Conservation (phyloP, 2,888 invertebrate genomes). For the Esperia sulphurella region DNA sequence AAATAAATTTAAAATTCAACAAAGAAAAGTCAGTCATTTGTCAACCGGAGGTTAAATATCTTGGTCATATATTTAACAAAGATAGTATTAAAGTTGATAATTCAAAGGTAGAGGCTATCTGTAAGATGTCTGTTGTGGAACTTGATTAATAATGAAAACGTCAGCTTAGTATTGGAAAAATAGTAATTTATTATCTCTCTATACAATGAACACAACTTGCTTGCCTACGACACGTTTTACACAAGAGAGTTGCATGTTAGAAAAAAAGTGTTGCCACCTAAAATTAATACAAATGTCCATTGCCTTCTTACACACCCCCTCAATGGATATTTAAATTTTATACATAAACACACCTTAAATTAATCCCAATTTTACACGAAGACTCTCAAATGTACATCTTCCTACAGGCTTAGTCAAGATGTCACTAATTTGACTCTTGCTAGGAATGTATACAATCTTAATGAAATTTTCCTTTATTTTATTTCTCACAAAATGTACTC, state of each 20-base stretch:
- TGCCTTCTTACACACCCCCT: constrained; percentile 2
- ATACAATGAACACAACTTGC: no score
- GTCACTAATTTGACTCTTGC: not conserved
- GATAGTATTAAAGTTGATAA: constrained; percentile 9
- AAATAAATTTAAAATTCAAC: constrained; percentile 17
- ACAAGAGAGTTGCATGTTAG: no score
- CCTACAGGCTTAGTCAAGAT: constrained; percentile 4
- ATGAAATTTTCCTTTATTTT: not conserved
- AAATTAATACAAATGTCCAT: not conserved
- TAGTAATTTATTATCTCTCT: no score
- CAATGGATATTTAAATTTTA: constrained; percentile 1
- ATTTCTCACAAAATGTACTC: constrained; percentile 3
- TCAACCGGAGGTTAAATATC: constrained; percentile 7
- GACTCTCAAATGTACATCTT: not conserved
- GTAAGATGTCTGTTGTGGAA: constrained; percentile 7
- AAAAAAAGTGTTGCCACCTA: not conserved
- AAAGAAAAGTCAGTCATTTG: constrained; percentile 13
- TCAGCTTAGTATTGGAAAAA: no score
- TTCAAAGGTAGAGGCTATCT: constrained; percentile 10
- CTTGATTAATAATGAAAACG: no score
- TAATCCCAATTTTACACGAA: not conserved
- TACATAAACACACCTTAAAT: not conserved
- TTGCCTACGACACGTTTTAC: no score
- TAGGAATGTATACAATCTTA: not conserved
- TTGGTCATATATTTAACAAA: constrained; percentile 10